Evolutionary conservation across 2,113 vertebrate genomes (phyloP).

Genomic region (Scortum barcoo): DNA sequence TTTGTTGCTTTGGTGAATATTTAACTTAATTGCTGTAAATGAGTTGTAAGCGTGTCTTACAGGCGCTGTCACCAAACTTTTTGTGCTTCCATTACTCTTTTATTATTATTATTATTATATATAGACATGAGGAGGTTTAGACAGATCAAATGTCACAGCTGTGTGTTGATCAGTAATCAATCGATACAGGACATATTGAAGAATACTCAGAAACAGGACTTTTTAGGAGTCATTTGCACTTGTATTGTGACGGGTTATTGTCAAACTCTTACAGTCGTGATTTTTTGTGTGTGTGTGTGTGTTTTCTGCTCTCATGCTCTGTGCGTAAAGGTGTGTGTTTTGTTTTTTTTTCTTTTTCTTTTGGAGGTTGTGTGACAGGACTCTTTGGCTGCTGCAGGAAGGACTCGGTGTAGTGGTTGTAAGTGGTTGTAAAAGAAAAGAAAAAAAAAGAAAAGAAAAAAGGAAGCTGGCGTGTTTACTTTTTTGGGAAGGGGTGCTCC

Average conservation of each 20-base stretch:
- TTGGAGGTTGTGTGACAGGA: not conserved
- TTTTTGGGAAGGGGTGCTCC: slow-evolving; percentile 72
- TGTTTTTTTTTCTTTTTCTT: no score
- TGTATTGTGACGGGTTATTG: not conserved
- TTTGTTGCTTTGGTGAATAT: not conserved
- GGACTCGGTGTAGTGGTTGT: not conserved
- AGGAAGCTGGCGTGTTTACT: slow-evolving; percentile 80
- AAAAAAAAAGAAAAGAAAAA: no score
- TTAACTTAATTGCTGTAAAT: not conserved
- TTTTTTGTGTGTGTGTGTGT: no score
- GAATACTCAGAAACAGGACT: not conserved
- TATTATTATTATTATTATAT: not conserved
- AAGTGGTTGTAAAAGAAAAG: no score
- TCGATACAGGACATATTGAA: not conserved
- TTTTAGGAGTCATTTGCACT: no score
- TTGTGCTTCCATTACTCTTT: not conserved
- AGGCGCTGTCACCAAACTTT: not conserved
- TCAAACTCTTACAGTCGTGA: not conserved
- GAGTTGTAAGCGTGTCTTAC: not conserved
- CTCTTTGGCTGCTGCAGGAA: not conserved
- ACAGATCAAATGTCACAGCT: not conserved
- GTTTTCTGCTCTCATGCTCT: no score
- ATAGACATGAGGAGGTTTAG: not conserved
- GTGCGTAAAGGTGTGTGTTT: slow-evolving; percentile 52
- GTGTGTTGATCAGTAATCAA: not conserved